Percentiles rank a stretch among this genome's conserved stretches.
These are phyloP conservation scores for Percopsis omiscomaycus DNA, from an alignment of 2,797 vertebrate species.

Conservation along the genomic window DNA sequence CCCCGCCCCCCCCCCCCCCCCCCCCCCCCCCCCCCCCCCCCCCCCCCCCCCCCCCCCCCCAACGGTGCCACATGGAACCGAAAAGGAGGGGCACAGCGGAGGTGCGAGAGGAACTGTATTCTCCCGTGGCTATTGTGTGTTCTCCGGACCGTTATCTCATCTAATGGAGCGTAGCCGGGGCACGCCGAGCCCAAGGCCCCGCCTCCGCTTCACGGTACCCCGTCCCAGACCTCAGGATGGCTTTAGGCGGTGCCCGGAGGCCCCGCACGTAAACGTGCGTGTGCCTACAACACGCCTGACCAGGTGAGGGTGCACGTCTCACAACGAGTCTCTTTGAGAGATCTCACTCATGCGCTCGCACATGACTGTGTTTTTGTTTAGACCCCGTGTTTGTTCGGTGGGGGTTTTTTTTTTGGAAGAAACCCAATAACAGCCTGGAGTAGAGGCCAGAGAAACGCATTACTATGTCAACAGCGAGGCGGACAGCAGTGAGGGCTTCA, in stretches of 20 bases:
- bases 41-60: too few relatives aligned
- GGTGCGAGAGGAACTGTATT: conserved; percentile 27
- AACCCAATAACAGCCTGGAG: conserved; percentile 37
- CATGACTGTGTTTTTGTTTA: conserved; percentile 35
- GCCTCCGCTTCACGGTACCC: background rate
- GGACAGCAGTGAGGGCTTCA: conserved; percentile 7
- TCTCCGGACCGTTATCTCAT: conserved; percentile 28
- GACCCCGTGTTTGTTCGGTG: conserved; percentile 16
- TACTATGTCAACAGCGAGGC: conserved; percentile 29
- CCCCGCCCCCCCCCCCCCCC: too few relatives aligned
- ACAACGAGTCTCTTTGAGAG: background rate
- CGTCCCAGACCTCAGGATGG: background rate
- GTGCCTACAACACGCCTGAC: too few relatives aligned
- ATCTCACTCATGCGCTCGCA: conserved; percentile 6
- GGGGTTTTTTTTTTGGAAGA: conserved; percentile 22
- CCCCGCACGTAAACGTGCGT: too few relatives aligned
- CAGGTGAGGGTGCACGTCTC: too few relatives aligned
- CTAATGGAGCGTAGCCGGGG: conserved; percentile 26
- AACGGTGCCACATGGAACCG: too few relatives aligned
- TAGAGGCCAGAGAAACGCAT: conserved; percentile 28
- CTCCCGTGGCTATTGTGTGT: conserved; percentile 24
- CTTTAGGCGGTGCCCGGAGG: too few relatives aligned
- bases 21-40: too few relatives aligned
- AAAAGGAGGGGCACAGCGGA: conserved; percentile 36
- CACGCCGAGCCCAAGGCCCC: background rate